Evolutionary conservation across 2,797 vertebrate genomes (phyloP).

Genomic region (Echeneis naucrates): DNA sequence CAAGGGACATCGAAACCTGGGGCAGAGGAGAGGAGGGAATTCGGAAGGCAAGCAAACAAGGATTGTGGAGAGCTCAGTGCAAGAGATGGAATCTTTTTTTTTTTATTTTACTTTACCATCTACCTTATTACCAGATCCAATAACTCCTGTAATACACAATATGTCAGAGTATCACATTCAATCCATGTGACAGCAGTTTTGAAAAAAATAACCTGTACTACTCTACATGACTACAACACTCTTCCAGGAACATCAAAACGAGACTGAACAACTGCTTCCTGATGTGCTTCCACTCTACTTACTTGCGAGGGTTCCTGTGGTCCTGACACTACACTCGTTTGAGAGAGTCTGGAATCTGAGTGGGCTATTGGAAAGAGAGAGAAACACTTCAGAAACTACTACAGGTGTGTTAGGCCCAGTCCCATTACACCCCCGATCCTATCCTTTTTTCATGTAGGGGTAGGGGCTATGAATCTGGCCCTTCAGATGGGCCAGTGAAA

Average conservation of each 20-base stretch:
- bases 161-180: conserved; percentile 3
- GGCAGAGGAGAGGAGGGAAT: conserved; percentile 43
- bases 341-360: conserved; percentile 92
- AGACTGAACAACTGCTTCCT: neutral
- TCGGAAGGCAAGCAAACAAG: conserved; percentile 54
- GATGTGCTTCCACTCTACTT: conserved; percentile 54
- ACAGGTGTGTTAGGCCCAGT: neutral
- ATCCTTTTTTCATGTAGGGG: no score
- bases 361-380: conserved; percentile 82
- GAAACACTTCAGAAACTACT: conserved; percentile 4
- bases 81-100: conserved; percentile 20
- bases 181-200: neutral
- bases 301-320: conserved; percentile 93
- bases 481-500: no score
- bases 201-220: neutral
- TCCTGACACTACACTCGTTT: conserved; percentile 88
- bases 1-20: conserved; percentile 93
- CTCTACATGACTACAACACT: neutral
- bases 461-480: no score
- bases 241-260: conserved; percentile 6
- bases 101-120: conserved; percentile 7
- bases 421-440: no score
- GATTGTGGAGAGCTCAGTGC: conserved; percentile 33
- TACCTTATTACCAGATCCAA: conserved; percentile 5
- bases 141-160: conserved; percentile 1